Conservation (phyloP, 2,888 invertebrate species). For the Agrochola lychnidis region DNA sequence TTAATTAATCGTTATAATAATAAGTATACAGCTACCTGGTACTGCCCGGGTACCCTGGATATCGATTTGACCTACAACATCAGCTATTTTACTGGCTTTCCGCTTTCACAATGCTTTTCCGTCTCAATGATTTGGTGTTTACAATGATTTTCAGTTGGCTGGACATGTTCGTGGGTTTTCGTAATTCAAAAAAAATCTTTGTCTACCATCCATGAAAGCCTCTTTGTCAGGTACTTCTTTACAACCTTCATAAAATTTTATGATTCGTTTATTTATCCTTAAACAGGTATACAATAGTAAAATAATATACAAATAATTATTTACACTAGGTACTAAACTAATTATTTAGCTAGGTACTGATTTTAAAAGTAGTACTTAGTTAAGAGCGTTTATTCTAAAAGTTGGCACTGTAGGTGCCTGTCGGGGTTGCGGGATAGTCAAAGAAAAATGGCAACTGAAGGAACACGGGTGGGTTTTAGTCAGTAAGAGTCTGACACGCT, state of each 20-base stretch:
- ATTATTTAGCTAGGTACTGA: too few relatives aligned
- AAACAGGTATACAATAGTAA: too few relatives aligned
- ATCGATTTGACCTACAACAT: conserved; percentile 47
- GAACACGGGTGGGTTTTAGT: too few relatives aligned
- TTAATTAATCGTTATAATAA: background rate
- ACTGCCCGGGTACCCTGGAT: background rate
- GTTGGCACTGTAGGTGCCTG: too few relatives aligned
- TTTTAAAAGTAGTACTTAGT: too few relatives aligned
- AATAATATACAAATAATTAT: too few relatives aligned
- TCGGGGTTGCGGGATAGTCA: too few relatives aligned
- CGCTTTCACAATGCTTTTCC: conserved; percentile 53
- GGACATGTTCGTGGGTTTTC: conserved; percentile 16
- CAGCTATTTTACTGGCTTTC: conserved; percentile 29
- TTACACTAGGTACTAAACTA: too few relatives aligned
- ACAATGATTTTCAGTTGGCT: conserved; percentile 36
- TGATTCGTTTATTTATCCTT: too few relatives aligned
- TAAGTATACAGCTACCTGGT: background rate
- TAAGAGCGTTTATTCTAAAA: too few relatives aligned
- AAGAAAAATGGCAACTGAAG: too few relatives aligned
- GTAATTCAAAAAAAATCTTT: background rate
- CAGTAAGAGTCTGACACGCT: too few relatives aligned
- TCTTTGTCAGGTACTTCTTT: background rate
- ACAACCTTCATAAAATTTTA: background rate
- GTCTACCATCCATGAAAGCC: background rate
- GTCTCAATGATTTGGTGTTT: conserved; percentile 42